These are phyloP conservation scores for Corythaixoides concolor DNA, from an alignment of 2,113 vertebrate genomes.

Conservation along the genomic window DNA sequence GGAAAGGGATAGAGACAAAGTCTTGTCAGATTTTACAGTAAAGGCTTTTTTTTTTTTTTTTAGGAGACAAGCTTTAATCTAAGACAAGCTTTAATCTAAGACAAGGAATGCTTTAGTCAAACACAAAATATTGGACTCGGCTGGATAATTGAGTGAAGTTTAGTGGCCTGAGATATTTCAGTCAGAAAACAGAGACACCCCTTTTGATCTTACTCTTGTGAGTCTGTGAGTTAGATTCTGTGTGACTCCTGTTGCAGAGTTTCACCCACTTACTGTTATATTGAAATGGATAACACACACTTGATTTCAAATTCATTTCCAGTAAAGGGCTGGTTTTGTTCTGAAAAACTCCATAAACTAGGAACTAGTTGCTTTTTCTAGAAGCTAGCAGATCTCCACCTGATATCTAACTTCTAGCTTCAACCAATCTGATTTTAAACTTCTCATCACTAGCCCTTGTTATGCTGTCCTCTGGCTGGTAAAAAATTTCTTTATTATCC, in stretches of 20 bases:
- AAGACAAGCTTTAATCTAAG: slow-evolving; percentile 44
- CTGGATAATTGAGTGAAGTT: not conserved
- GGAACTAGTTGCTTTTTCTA: not conserved
- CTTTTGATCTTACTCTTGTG: not conserved
- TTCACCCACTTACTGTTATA: not conserved
- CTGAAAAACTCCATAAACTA: not conserved
- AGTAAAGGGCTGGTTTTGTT: not conserved
- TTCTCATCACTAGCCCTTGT: not conserved
- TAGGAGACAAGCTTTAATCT: slow-evolving; percentile 13
- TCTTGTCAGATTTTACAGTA: slow-evolving; percentile 28
- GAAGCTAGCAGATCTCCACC: not conserved
- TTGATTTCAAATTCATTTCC: not conserved
- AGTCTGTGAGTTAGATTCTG: not conserved
- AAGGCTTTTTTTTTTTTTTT: not conserved
- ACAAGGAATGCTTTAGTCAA: slow-evolving; percentile 41
- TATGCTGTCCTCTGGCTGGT: not conserved
- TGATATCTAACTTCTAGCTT: not conserved
- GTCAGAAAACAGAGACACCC: not conserved
- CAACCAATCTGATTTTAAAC: not conserved
- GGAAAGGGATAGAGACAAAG: not conserved
- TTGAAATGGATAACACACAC: fast-evolving
- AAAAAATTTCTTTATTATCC: not conserved
- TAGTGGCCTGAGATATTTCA: not conserved
- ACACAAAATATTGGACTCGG: not conserved
- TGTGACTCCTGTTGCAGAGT: not conserved